Evolutionary conservation across 53 echinoderm and acorn worm species (phyloP).

Genomic region (Stichopus horrens): DNA sequence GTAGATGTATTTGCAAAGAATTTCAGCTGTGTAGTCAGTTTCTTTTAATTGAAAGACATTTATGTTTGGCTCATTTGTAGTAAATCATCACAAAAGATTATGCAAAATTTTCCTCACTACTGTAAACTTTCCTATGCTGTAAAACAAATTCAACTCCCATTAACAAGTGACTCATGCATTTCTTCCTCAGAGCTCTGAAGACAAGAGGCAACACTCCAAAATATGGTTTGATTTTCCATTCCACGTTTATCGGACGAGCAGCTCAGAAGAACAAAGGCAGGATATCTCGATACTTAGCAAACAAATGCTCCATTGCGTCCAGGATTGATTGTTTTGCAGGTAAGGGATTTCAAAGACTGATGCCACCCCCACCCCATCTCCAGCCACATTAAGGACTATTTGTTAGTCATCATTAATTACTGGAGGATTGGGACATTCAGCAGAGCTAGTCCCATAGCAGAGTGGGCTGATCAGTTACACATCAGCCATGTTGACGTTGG

Average conservation of each 20-base stretch:
- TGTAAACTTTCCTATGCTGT: not conserved
- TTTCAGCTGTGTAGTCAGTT: too few relatives aligned
- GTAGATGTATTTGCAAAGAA: too few relatives aligned
- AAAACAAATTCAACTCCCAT: too few relatives aligned
- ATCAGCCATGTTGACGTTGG: too few relatives aligned
- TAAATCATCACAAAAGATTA: too few relatives aligned
- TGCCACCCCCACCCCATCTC: not conserved
- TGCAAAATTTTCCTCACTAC: not conserved
- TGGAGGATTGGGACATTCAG: too few relatives aligned
- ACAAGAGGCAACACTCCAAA: constrained; percentile 96
- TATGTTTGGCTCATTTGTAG: too few relatives aligned
- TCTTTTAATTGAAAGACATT: too few relatives aligned
- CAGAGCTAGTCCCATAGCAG: too few relatives aligned
- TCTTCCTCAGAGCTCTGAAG: constrained; percentile 80
- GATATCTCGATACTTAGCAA: constrained; percentile 95
- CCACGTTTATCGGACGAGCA: constrained; percentile 98
- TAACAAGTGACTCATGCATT: not conserved
- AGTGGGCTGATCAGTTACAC: too few relatives aligned
- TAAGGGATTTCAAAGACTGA: constrained; percentile 23
- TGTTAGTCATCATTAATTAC: too few relatives aligned
- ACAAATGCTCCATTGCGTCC: constrained; percentile 98
- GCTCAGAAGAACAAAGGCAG: constrained; percentile 98
- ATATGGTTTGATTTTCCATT: constrained; percentile 98
- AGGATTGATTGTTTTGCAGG: constrained; percentile 98
- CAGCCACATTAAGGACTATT: not conserved